Base-by-base conservation (phyloP, 2,888 invertebrate species). In the Amphipyra berbera region DNA sequence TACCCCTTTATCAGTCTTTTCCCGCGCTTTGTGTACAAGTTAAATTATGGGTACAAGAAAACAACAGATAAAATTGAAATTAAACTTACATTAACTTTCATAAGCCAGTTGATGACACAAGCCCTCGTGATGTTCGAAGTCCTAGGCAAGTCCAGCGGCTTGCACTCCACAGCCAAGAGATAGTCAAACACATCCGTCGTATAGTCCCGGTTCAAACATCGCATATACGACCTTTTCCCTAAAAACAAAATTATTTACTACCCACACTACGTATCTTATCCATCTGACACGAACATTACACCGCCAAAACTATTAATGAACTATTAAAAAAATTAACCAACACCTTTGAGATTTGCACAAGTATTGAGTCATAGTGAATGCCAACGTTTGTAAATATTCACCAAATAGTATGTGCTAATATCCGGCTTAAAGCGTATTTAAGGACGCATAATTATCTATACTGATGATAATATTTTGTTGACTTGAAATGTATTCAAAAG, bases 31-130 rank as follows among this genome's bases (percentile, higher is more conserved):
- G n/a, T n/a, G n/a, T 30, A 7, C 30, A 30, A 7, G 2, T 2
- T 6, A 30, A 30, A 7, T 6, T 30, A 6, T 30, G 30, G 30
- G 30, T 30, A 30, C 4, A 7, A 30, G 30, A 30, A 6, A 30
- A 30, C 21, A 30, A 30, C 1, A 30, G 7, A 30, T 6, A 30
- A 6, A 30, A 30, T 30, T 7, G 7, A n/a, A 44, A 44, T 56
- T 35, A 9, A 49, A 90, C 94, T 87, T 76, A 94, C 94, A 71
- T 94, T 90, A 15, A 94, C 76, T 74, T 88, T 92, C 78, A 93
- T 86, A 0, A 94, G 73, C 94, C 94, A 94, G 73, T 94, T 93
- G n/a, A 94, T 81, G 13, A 92, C 73, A 70, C 93, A 93, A 1
- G 93, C 88, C 38, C 94, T 82, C 0, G 83, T 84, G n/a, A 81